Evolutionary conservation across 30 jellyfish, hydroid and myxozoan species (phyloP), one percentile per base, ranked within the genome.

Genomic region (Aurelia aurita complex sp. Pacific): DNA sequence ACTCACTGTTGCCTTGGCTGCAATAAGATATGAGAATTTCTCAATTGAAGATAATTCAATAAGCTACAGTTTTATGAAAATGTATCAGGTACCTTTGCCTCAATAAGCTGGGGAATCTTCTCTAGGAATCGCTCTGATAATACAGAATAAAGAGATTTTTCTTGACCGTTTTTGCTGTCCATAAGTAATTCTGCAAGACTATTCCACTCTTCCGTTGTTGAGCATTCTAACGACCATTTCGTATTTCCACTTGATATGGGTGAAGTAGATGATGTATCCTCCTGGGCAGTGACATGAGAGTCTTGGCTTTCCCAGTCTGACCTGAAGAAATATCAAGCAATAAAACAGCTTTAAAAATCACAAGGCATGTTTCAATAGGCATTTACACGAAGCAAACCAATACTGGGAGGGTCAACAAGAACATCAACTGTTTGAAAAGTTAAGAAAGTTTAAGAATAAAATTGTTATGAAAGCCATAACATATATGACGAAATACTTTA

Each of bases 161-260:
- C 98, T 18, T 78, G 68, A 40, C 79, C 78, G 17, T 83, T 70
- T 60, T 71, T 83, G 72, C 94, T 88, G 79, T 52, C 67, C 55
- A 32, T 72, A n/a, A 92, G 64, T 17, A 88, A 54, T 11, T 86
- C 89, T 46, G 80, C 90, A 54, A 92, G 75, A 8, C 36, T 67
- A 14, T 64, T 76, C 98, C 98, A 92, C 29, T 92, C 96, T 5
- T 82, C 91, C 1, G 46, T 83, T 0, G 98, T 75, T 34, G 98
- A 92, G 77, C 98, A 92, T 54, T 72, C 88, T 17, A 92, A 75
- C 0, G 92, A 43, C 98, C 98, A 92, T 36, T 29, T 29, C 15
- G 81, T 32, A 9, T 34, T 18, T 11, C 53, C 70, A 18, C 43
- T 46, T 11, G 78, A 18, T 15, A 64, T 23, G 3, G 50, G 53